These are phyloP conservation scores for Leuctra nigra DNA, from an alignment of 2,888 invertebrate species.

Conservation along the genomic window DNA sequence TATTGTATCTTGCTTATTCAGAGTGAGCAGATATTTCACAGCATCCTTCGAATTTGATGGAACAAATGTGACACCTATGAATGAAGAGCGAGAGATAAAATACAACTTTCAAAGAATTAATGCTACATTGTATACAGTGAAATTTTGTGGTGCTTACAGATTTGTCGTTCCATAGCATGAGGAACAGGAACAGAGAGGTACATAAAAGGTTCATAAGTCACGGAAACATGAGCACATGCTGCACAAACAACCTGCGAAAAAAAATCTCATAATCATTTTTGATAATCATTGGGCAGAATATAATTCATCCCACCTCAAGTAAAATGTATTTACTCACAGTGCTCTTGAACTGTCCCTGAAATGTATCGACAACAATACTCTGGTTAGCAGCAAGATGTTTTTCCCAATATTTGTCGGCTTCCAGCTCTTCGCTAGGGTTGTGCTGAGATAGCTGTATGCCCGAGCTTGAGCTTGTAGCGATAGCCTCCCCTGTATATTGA, in stretches of 20 bases:
- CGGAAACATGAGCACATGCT: constrained; percentile 52
- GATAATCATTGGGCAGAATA: too few species aligned
- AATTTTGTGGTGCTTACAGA: constrained; percentile 39
- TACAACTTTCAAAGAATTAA: neutral
- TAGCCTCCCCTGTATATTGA: neutral
- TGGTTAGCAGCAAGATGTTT: constrained; percentile 49
- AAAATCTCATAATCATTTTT: constrained; percentile 16
- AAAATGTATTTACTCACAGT: constrained; percentile 51
- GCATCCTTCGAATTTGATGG: constrained; percentile 41
- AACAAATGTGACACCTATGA: constrained; percentile 46
- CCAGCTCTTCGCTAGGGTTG: constrained; percentile 34
- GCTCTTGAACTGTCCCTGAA: constrained; percentile 58
- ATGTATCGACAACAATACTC: constrained; percentile 53
- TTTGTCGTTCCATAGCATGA: constrained; percentile 52
- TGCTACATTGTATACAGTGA: neutral
- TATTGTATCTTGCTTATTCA: constrained; percentile 50
- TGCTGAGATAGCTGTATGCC: neutral
- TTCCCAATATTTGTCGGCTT: constrained; percentile 51
- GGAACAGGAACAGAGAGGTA: constrained; percentile 59
- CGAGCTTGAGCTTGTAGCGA: constrained; percentile 13
- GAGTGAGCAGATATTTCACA: constrained; percentile 46
- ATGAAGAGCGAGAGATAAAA: constrained; percentile 3
- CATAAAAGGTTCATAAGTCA: constrained; percentile 61
- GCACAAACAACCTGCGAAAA: constrained; percentile 51
- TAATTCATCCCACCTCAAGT: too few species aligned